Evolutionary conservation across 2,113 vertebrate species (phyloP).

Genomic region (western clawed frog (Xenopus tropicalis)): DNA sequence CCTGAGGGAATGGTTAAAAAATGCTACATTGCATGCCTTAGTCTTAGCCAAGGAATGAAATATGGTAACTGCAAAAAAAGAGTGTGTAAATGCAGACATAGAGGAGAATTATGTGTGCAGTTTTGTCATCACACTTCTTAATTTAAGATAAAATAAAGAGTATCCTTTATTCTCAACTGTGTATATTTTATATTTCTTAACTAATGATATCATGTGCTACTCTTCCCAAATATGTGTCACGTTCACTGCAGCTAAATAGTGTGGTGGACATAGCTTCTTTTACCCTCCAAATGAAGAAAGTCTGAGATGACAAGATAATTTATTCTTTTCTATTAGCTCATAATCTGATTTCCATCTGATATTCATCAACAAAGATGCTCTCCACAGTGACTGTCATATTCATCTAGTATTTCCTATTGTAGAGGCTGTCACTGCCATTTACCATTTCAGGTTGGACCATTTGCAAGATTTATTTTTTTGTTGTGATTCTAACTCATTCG

Average conservation of each 20-base stretch:
- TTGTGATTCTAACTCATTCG: neutral
- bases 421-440: constrained; percentile 32
- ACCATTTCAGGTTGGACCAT: constrained; percentile 4
- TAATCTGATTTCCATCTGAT: constrained; percentile 34
- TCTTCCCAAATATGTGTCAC: neutral
- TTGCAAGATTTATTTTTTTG: constrained; percentile 28
- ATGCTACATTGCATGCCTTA: no score
- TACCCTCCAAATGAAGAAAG: constrained; percentile 1
- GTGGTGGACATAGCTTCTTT: neutral
- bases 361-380: constrained; percentile 38
- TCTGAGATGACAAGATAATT: constrained; percentile 21
- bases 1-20: no score
- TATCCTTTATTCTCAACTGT: neutral
- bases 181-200: neutral
- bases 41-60: no score
- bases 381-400: constrained; percentile 38
- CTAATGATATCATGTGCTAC: no score
- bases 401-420: constrained; percentile 25
- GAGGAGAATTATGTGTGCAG: no score
- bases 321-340: constrained; percentile 30
- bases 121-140: no score
- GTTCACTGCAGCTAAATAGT: neutral
- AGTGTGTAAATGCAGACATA: no score
- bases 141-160: neutral
- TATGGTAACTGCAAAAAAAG: no score